phyloP scores from a whole-genome alignment of 2,797 vertebrate genomes.

The Hypotaenidia okinawae region DNA sequence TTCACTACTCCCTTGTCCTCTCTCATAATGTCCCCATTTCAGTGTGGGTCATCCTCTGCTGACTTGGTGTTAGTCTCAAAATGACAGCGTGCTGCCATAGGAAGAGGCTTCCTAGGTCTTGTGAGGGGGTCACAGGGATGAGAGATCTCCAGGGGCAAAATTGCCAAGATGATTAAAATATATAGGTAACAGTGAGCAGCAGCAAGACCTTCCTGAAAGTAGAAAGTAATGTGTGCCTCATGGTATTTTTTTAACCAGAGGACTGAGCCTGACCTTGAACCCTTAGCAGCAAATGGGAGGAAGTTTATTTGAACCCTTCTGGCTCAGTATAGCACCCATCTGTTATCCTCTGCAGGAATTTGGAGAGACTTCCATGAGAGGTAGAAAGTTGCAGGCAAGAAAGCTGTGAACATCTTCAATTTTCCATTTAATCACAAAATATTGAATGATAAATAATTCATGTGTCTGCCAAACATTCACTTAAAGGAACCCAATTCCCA shows the following conservation, averaged over 20 bases:
- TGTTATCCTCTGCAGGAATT: not conserved
- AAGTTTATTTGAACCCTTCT: not conserved
- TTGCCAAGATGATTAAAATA: not conserved
- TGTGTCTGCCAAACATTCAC: slow-evolving; percentile 81
- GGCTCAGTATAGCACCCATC: not conserved
- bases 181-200: not conserved
- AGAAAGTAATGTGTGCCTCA: not conserved
- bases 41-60: not conserved
- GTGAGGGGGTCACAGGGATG: no score
- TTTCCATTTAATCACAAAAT: slow-evolving; percentile 79
- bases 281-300: not conserved
- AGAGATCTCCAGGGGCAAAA: not conserved
- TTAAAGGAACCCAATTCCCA: slow-evolving; percentile 79
- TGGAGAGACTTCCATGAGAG: not conserved
- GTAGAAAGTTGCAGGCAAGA: slow-evolving; percentile 46
- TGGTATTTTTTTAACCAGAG: not conserved
- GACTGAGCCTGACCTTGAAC: not conserved
- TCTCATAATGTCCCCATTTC: not conserved
- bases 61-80: not conserved
- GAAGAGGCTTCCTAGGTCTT: not conserved
- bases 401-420: slow-evolving; percentile 70
- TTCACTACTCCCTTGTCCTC: not conserved
- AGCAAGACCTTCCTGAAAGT: not conserved
- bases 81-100: not conserved
- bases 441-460: slow-evolving; percentile 85